Conservation (phyloP, 2,888 invertebrate genomes). For the Agonum fuliginosum region DNA sequence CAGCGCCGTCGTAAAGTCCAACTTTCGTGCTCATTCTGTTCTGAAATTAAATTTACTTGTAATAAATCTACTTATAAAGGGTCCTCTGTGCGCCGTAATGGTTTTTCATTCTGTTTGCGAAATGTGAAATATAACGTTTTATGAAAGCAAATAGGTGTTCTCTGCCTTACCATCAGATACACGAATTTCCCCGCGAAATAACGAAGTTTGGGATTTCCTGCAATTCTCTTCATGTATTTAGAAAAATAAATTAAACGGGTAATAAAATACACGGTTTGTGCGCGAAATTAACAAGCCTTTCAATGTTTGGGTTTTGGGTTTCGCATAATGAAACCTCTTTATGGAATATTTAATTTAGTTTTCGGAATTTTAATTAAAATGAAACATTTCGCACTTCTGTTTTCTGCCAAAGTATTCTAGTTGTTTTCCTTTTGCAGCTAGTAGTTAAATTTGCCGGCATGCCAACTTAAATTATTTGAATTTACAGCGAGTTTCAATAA, state of each 20-base stretch:
- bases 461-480: too few relatives aligned
- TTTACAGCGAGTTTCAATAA: too few relatives aligned
- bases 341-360: conserved; percentile 32
- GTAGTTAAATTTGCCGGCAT: background rate
- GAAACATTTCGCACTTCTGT: background rate
- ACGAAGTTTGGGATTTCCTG: conserved; percentile 26
- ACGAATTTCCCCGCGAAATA: background rate
- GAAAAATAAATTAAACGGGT: conserved; percentile 40
- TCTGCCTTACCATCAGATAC: conserved; percentile 5
- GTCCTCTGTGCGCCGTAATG: conserved; percentile 50
- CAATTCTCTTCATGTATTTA: conserved; percentile 26
- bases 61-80: conserved; percentile 57
- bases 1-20: conserved; percentile 50
- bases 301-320: conserved; percentile 14
- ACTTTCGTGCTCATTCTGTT: conserved; percentile 51
- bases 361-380: conserved; percentile 30
- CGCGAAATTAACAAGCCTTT: conserved; percentile 34
- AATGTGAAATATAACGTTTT: conserved; percentile 54
- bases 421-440: background rate
- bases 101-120: conserved; percentile 56
- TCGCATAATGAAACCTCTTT: conserved; percentile 8
- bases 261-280: conserved; percentile 2
- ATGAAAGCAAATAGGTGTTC: conserved; percentile 47
- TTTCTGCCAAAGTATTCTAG: background rate
- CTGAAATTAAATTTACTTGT: conserved; percentile 58